Evolutionary conservation across 2,888 invertebrate genomes (phyloP).

Genomic region (Philaethria dido): DNA sequence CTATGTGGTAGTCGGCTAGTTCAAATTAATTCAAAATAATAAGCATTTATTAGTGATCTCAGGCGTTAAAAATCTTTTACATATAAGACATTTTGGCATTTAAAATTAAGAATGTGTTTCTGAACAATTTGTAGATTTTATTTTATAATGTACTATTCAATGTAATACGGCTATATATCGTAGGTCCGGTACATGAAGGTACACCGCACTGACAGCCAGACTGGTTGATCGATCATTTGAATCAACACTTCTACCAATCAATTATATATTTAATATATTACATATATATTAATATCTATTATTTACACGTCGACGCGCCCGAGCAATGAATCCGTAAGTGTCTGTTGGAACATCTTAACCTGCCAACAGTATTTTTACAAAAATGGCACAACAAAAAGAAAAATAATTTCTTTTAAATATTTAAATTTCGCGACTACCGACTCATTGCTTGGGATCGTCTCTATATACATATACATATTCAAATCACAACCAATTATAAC

Average conservation of each 20-base stretch:
- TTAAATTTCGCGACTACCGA: background rate
- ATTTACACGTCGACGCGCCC: background rate
- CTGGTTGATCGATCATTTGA: conserved; percentile 31
- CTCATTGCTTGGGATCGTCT: background rate
- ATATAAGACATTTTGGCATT: conserved; percentile 50
- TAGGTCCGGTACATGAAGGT: background rate
- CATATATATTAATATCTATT: background rate
- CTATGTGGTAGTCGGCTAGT: conserved; percentile 44
- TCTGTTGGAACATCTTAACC: background rate
- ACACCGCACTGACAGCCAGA: conserved; percentile 16
- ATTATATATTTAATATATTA: conserved; percentile 4
- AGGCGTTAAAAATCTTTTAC: conserved; percentile 58
- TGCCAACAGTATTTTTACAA: background rate
- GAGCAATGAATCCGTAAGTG: conserved; percentile 2
- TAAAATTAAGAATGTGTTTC: conserved; percentile 47
- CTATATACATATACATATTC: conserved; percentile 15
- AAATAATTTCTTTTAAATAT: background rate
- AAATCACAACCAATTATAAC: conserved; percentile 28
- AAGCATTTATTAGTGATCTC: conserved; percentile 82
- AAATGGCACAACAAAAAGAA: background rate
- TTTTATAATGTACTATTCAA: conserved; percentile 35
- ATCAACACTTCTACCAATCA: conserved; percentile 9
- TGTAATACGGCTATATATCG: conserved; percentile 32
- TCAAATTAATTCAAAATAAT: conserved; percentile 44
- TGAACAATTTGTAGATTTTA: conserved; percentile 45